phyloP scores from a whole-genome alignment of 2,888 invertebrate species.

The Anticlea derivata region DNA sequence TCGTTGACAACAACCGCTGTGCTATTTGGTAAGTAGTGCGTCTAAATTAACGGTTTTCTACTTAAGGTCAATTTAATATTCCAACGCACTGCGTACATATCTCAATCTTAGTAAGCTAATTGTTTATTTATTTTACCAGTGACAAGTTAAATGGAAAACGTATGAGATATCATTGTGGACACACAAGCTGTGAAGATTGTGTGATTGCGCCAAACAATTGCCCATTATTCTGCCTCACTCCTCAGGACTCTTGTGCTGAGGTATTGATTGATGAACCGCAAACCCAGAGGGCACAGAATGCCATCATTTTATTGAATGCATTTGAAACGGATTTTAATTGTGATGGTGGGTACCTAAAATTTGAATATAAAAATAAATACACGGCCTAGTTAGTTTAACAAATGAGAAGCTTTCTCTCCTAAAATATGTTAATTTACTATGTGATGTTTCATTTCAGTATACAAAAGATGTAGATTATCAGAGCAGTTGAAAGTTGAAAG shows the following conservation, averaged over 20 bases:
- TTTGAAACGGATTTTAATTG: constrained; percentile 60
- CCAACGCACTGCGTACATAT: too few species aligned
- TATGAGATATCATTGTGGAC: constrained; percentile 65
- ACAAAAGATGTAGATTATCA: constrained; percentile 56
- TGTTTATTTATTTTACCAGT: constrained; percentile 43
- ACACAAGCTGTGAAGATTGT: constrained; percentile 62
- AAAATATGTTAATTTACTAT: background rate
- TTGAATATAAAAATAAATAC: too few species aligned
- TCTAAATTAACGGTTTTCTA: background rate
- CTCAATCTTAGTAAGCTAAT: too few species aligned
- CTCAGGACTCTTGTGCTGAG: constrained; percentile 27
- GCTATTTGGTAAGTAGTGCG: constrained; percentile 51
- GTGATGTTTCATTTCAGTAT: constrained; percentile 52
- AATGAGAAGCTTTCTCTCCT: too few species aligned
- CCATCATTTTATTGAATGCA: constrained; percentile 46
- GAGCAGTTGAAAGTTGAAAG: constrained; percentile 68
- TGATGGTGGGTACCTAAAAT: constrained; percentile 54
- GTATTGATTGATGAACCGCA: constrained; percentile 48
- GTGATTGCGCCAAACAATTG: constrained; percentile 48
- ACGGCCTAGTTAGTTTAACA: too few species aligned
- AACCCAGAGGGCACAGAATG: constrained; percentile 51
- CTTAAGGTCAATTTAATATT: background rate
- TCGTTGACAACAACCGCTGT: constrained; percentile 60
- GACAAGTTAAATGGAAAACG: constrained; percentile 55
- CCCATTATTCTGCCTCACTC: constrained; percentile 53